Base-by-base conservation (phyloP, 2,113 vertebrate species). In the Sakesphorus luctuosus region DNA sequence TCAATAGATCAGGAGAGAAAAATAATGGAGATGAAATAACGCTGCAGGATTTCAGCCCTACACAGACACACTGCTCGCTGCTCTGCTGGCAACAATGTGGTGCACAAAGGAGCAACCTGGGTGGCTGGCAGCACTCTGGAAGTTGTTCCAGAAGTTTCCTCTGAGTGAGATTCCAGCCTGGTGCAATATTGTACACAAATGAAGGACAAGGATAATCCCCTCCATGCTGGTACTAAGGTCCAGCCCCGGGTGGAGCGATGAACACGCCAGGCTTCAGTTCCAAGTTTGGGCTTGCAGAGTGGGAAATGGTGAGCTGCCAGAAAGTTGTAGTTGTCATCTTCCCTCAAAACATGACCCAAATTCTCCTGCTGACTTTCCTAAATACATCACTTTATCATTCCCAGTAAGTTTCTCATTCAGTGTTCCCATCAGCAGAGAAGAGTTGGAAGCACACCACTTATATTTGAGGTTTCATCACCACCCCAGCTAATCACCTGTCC, bases 1-100 rank as follows among this genome's bases (percentile, higher is more conserved):
- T 76, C 26, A 8, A 80, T 83, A 85, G 91, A 89, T 88, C 92
- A 71, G 68, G 87, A 91, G 78, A 90, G 93, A 55, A 61, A 80
- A 88, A 53, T 49, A 91, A 69, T 3, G 7, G 66, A 80, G 58
- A 77, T 50, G 36, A 56, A 95, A 52, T 62, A 73, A 73, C 1
- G 21, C 53, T 29, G 62, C 62, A 44, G 73, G 67, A 65, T 38
- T 52, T 61, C 84, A 83, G 78, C 66, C 67, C 29, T 68, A 47
- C 25, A 0, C 4, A 52, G 73, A 58, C 15, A 56, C 66, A 63
- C 73, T 59, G 55, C 55, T 71, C 14, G 1, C 46, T 46, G 69
- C 31, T 80, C 38, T 35, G 52, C 40, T n/a, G 67, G n/a, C 31
- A 69, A 53, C 56, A 82, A 24, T 31, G 43, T 8, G 59, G 65